These are phyloP conservation scores for Dallia pectoralis DNA, from an alignment of 2,797 vertebrate genomes.

Conservation along the genomic window DNA sequence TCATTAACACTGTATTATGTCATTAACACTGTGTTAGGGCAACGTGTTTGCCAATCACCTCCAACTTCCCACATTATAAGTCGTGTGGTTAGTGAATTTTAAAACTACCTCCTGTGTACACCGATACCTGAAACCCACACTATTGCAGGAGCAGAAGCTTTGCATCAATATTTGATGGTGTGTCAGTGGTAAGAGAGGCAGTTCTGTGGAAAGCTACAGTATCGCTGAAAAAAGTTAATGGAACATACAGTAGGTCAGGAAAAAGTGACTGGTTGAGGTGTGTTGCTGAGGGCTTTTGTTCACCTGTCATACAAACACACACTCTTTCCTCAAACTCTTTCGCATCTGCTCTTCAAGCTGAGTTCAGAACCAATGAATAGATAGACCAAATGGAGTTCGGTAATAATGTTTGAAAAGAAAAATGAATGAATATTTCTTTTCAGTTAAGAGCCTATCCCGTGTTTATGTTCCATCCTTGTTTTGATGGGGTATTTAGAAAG, in stretches of 20 bases:
- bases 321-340: not conserved
- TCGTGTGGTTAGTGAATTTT: slow-evolving; percentile 45
- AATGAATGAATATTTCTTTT: not conserved
- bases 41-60: not conserved
- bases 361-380: not conserved
- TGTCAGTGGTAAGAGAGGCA: slow-evolving; percentile 47
- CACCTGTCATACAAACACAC: not conserved
- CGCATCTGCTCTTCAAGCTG: not conserved
- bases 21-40: not conserved
- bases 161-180: slow-evolving; percentile 76
- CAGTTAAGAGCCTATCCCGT: not conserved
- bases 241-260: slow-evolving; percentile 27
- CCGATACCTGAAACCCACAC: slow-evolving; percentile 72
- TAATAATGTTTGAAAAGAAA: not conserved
- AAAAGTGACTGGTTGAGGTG: slow-evolving; percentile 18
- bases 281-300: not conserved
- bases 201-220: slow-evolving; percentile 31
- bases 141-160: slow-evolving; percentile 55
- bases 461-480: not conserved
- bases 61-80: slow-evolving; percentile 37
- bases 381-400: not conserved
- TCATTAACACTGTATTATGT: too few relatives aligned
- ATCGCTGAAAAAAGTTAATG: slow-evolving; percentile 39
- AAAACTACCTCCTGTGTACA: slow-evolving; percentile 49
- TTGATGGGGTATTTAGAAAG: slow-evolving; percentile 13